phyloP scores from a whole-genome alignment of 2,888 invertebrate genomes.

The Coelinius sp. region DNA sequence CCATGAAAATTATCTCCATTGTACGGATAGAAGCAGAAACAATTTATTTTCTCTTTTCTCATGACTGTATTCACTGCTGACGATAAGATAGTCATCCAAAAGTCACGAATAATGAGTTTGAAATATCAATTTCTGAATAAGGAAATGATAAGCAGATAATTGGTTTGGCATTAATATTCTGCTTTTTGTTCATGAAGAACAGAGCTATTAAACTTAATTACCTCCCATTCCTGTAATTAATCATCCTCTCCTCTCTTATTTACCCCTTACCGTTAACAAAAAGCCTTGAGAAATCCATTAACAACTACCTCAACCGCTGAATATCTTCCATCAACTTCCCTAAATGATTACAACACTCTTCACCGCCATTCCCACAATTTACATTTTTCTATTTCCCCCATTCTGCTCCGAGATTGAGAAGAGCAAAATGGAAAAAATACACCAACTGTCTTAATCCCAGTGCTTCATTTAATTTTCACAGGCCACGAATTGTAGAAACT shows the following conservation, averaged over 20 bases:
- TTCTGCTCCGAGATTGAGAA: background rate
- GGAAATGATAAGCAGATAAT: too few relatives aligned
- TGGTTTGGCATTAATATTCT: too few relatives aligned
- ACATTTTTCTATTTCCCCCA: conserved; percentile 9
- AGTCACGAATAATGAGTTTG: too few relatives aligned
- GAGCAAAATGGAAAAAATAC: background rate
- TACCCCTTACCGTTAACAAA: background rate
- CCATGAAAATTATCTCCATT: too few relatives aligned
- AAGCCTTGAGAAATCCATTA: background rate
- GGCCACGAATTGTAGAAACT: conserved; percentile 28
- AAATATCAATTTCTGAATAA: too few relatives aligned
- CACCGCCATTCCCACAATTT: conserved; percentile 7
- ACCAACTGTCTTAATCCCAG: background rate
- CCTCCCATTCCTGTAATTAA: background rate
- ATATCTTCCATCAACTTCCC: conserved; percentile 1
- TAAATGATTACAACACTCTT: background rate
- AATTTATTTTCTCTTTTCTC: too few relatives aligned
- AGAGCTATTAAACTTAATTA: background rate
- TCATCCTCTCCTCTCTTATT: background rate
- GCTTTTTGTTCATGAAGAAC: too few relatives aligned
- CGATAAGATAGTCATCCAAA: too few relatives aligned
- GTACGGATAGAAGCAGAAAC: too few relatives aligned
- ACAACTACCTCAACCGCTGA: background rate
- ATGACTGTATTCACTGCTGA: too few relatives aligned
- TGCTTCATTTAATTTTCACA: conserved; percentile 17